Conservation (phyloP, 2,888 invertebrate genomes). For the Euzophera pinguis region DNA sequence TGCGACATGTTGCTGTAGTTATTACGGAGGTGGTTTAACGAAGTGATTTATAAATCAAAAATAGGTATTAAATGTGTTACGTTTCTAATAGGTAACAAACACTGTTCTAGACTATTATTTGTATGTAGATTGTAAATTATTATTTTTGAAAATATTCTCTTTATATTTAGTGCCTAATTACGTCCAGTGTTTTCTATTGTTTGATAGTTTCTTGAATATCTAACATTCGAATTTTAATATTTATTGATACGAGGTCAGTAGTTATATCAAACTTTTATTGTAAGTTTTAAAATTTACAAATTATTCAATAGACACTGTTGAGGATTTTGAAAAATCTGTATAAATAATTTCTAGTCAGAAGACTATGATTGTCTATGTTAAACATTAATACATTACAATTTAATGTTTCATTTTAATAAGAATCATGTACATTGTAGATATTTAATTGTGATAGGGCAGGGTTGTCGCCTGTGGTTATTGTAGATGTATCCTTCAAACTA, state of each 20-base stretch:
- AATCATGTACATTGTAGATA: conserved; percentile 19
- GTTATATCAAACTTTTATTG: conserved; percentile 52
- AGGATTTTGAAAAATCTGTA: conserved; percentile 54
- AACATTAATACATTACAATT: conserved; percentile 40
- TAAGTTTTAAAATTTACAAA: conserved; percentile 50
- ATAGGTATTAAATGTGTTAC: conserved; percentile 73
- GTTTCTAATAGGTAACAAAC: conserved; percentile 64
- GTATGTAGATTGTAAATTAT: conserved; percentile 71
- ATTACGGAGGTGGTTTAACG: conserved; percentile 61
- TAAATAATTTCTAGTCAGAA: conserved; percentile 73
- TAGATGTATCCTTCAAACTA: too few relatives aligned
- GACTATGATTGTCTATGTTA: conserved; percentile 71
- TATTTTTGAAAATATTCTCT: conserved; percentile 56
- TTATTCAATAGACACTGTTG: conserved; percentile 48
- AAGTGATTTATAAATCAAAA: conserved; percentile 66
- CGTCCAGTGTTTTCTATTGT: conserved; percentile 69
- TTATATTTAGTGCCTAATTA: conserved; percentile 69
- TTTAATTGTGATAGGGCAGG: conserved; percentile 11
- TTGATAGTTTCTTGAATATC: conserved; percentile 59
- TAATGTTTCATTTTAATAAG: conserved; percentile 25
- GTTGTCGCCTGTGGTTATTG: conserved; percentile 10
- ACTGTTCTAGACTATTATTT: conserved; percentile 65
- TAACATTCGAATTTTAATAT: conserved; percentile 68
- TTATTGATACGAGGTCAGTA: conserved; percentile 76
- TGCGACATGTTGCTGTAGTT: conserved; percentile 69